Conservation (phyloP, 2,113 vertebrate species). For the Lipotes vexillifer region DNA sequence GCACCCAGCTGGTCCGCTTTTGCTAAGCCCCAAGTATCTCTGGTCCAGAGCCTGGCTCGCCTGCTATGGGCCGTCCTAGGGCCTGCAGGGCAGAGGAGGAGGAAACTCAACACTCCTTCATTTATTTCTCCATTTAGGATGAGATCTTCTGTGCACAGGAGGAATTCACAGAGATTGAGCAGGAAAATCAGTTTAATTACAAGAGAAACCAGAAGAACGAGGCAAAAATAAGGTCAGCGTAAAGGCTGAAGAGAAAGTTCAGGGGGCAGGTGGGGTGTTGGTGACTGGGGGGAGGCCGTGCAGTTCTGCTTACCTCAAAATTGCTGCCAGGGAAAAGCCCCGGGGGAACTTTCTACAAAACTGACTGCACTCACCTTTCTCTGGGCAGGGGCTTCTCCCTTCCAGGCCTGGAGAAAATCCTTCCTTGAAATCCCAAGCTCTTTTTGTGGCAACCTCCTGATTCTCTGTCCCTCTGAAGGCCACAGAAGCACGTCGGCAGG, state of each 20-base stretch:
- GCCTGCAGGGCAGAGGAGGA: conserved; percentile 61
- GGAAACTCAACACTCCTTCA: conserved; percentile 67
- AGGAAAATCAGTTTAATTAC: conserved; percentile 85
- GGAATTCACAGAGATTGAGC: conserved; percentile 78
- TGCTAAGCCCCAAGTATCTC: conserved; percentile 7
- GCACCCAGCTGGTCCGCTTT: conserved; percentile 53
- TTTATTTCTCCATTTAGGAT: conserved; percentile 80
- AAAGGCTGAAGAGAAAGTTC: conserved; percentile 68
- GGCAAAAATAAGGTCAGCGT: conserved; percentile 79
- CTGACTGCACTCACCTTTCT: conserved; percentile 63
- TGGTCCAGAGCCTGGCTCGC: conserved; percentile 63
- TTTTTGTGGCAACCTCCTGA: conserved; percentile 57
- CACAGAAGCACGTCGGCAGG: conserved; percentile 75
- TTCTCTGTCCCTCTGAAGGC: conserved; percentile 79
- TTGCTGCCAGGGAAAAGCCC: not conserved
- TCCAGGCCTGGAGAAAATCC: conserved; percentile 47
- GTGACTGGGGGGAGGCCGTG: not conserved
- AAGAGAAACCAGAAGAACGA: conserved; percentile 80
- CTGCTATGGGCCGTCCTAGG: conserved; percentile 65
- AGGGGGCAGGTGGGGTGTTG: not conserved
- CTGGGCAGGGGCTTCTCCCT: conserved; percentile 63
- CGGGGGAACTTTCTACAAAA: conserved; percentile 45
- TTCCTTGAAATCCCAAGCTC: conserved; percentile 43
- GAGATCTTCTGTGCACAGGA: conserved; percentile 70
- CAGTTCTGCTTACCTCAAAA: not conserved